Evolutionary conservation across 2,113 vertebrate genomes (phyloP).

Genomic region (Lamprologus speciosus): DNA sequence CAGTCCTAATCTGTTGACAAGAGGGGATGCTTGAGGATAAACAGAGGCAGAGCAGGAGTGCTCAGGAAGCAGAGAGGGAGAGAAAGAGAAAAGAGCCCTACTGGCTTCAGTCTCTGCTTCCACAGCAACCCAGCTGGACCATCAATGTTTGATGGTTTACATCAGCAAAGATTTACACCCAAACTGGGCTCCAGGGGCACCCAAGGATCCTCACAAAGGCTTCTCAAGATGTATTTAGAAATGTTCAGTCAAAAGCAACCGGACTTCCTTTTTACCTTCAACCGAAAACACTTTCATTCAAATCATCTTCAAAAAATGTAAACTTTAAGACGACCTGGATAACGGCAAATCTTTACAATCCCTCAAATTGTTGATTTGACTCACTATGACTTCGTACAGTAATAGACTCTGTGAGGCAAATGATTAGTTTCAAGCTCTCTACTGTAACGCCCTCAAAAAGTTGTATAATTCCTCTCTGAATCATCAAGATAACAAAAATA

Average conservation of each 20-base stretch:
- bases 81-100: neutral
- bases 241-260: neutral
- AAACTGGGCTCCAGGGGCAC: constrained; percentile 4
- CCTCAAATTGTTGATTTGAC: neutral
- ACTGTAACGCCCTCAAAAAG: neutral
- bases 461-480: constrained; percentile 10
- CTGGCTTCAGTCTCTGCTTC: neutral
- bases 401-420: neutral
- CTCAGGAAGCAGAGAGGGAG: neutral
- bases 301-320: neutral
- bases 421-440: neutral
- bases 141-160: constrained; percentile 32
- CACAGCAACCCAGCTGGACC: constrained; percentile 21
- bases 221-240: neutral
- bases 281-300: neutral
- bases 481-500: neutral
- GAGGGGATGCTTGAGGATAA: constrained; percentile 56
- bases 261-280: neutral
- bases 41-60: constrained; percentile 47
- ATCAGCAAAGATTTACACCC: constrained; percentile 20
- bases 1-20: constrained; percentile 58
- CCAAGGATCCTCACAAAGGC: neutral
- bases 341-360: neutral
- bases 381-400: neutral
- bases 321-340: neutral